Base-by-base conservation (phyloP, 2,797 vertebrate species). In the Characodon lateralis region DNA sequence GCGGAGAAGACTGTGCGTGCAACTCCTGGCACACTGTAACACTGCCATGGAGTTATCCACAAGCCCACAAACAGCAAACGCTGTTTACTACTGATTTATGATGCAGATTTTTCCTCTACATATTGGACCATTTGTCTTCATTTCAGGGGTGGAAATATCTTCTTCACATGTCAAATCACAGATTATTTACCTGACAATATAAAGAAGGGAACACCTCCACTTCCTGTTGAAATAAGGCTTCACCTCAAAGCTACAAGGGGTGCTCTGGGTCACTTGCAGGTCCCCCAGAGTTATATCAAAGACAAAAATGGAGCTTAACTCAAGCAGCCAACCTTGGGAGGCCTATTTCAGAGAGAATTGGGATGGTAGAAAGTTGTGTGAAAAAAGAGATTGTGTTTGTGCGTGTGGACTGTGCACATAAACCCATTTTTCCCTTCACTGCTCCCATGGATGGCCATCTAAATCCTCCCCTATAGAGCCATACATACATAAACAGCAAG, bases 71-170 rank as follows among this genome's bases (percentile, higher is more conserved):
- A 78, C 71, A 78, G 78, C 63, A 86, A 92, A 87, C 77, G 2
- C 69, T 26, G 41, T 83, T 84, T 90, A 89, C 85, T 46, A 39
- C 74, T 94, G 94, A 95, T 94, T 95, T 93, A 95, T 94, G 85
- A 78, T 41, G 18, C 71, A 71, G 73, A 88, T 90, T 94, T 88
- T 24, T 69, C 80, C 80, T 71, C 77, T 71, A 83, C 78, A 70
- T 72, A 74, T 89, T 6, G 3, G 55, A 55, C 79, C 77, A 86
- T 94, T 90, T 81, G 80, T 95, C 92, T 94, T 94, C 83, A 90
- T 93, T 92, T 84, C 66, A 77, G 78, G 31, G 43, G 72, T 39
- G 78, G 58, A 81, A 76, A 89, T 79, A 28, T 89, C 87, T 93
- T 91, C 89, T 93, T 93, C 93, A 87, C 82, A 87, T 92, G 88